Conservation (phyloP, 2,888 invertebrate species). For the Loripinus fragilis region DNA sequence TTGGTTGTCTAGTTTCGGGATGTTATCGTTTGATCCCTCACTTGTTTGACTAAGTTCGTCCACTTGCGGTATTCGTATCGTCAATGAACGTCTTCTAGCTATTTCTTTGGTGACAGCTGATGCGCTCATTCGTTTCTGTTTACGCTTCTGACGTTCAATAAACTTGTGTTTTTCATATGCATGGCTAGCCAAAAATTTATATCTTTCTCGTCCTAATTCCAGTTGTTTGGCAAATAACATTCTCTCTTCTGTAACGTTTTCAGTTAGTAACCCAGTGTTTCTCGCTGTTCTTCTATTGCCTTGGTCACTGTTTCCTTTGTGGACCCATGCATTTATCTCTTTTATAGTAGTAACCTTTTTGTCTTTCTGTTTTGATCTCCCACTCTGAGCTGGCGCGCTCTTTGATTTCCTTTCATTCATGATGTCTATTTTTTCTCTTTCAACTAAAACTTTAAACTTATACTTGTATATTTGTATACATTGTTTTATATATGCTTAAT, state of each 20-base stretch:
- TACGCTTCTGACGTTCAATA: conserved; percentile 63
- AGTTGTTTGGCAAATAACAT: conserved; percentile 74
- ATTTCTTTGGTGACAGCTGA: background rate
- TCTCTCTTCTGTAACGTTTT: conserved; percentile 80
- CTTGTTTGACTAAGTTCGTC: conserved; percentile 19
- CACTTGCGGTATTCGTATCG: conserved; percentile 48
- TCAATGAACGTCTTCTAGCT: conserved; percentile 18
- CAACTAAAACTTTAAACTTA: no score
- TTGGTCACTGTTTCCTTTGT: conserved; percentile 45
- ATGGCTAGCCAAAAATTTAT: conserved; percentile 75
- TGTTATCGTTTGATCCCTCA: conserved; percentile 6
- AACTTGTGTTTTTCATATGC: conserved; percentile 78
- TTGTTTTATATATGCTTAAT: no score
- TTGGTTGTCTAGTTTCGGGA: background rate
- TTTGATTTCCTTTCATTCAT: conserved; percentile 22
- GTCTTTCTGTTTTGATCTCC: conserved; percentile 42
- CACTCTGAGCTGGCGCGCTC: conserved; percentile 52
- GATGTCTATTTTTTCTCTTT: no score
- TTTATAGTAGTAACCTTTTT: conserved; percentile 71
- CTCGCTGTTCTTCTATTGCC: conserved; percentile 46
- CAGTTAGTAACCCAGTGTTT: conserved; percentile 74
- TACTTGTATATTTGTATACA: no score
- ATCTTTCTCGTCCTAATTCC: conserved; percentile 79
- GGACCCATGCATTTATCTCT: conserved; percentile 77
- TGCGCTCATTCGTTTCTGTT: background rate